Conservation (phyloP, 2,113 vertebrate species). For the Bombycilla garrulus region DNA sequence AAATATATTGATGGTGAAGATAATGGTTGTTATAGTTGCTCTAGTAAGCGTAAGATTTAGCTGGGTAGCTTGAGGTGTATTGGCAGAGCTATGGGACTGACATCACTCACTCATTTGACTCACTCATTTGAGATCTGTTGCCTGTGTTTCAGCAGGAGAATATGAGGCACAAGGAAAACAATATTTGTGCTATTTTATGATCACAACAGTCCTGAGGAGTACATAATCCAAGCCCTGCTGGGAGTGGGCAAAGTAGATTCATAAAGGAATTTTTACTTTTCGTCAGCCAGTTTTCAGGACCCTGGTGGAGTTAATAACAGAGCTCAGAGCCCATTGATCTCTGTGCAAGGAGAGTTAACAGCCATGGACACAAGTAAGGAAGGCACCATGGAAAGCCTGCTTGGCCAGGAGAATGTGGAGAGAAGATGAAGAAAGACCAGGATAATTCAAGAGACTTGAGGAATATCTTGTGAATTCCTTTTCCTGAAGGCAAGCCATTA, state of each 20-base stretch:
- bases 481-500: not conserved
- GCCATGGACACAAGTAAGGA: not conserved
- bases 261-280: not conserved
- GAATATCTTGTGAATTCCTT: not conserved
- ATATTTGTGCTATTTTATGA: not conserved
- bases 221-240: not conserved
- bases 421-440: not conserved
- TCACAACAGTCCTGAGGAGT: not conserved
- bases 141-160: not conserved
- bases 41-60: not conserved
- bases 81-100: not conserved
- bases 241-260: not conserved
- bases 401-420: not conserved
- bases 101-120: not conserved
- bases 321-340: not conserved
- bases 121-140: not conserved
- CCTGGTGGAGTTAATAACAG: not conserved
- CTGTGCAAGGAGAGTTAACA: not conserved
- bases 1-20: not conserved
- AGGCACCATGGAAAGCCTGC: not conserved
- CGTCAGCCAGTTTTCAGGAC: not conserved
- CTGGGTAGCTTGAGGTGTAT: not conserved
- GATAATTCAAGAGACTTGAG: not conserved
- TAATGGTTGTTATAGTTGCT: not conserved
- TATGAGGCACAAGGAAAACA: not conserved